Evolutionary conservation across 2,797 vertebrate genomes (phyloP), one percentile per base, ranked within the genome.

Genomic region (Thalassophryne amazonica): DNA sequence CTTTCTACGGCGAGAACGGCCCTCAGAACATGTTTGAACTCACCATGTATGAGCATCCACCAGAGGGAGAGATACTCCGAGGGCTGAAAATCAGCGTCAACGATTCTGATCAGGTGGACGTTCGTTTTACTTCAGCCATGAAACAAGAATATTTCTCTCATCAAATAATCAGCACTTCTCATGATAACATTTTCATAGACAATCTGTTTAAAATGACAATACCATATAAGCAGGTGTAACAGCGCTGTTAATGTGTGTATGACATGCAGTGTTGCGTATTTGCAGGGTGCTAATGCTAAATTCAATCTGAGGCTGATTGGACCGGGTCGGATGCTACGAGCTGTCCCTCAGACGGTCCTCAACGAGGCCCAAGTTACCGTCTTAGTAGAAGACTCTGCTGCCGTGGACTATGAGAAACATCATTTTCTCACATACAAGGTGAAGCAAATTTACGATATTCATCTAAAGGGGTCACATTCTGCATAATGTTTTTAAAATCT

Each of bases 311-410:
- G 83, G 25, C 88, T 99, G 37, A 88, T 97, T 43, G 97, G 96
- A 18, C 92, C 92, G 0, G 92, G 92, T 4, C 89, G 89, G 41
- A 92, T 97, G 85, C 91, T 99, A 40, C 85, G 91, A 4, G 94
- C 96, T 8, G 95, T 99, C 53, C 97, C 97, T 5, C 94, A 97
- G 45, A 98, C 94, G 0, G 94, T 96, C 1, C 90, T 99, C 36
- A 98, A 99, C 8, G 95, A 99, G 76, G 96, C 97, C n/a, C 96
- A 98, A 67, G 94, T 98, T 65, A 98, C 95, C 0, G 88, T 98
- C 53, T 90, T 99, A 30, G 95, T 98, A 22, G 95, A 98, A 60
- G 92, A 98, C 63, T 96, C 96, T 45, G 88, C 91, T 6, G 90
- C 93, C 57, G 96, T 99, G 76, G 97, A 99, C 83, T 98, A 94